A percentile compares a stretch with the other conserved stretches of the same genome.
These are phyloP conservation scores for Mesodorylaimus sp. DNA, from an alignment of 2,888 invertebrate genomes.

Conservation along the genomic window DNA sequence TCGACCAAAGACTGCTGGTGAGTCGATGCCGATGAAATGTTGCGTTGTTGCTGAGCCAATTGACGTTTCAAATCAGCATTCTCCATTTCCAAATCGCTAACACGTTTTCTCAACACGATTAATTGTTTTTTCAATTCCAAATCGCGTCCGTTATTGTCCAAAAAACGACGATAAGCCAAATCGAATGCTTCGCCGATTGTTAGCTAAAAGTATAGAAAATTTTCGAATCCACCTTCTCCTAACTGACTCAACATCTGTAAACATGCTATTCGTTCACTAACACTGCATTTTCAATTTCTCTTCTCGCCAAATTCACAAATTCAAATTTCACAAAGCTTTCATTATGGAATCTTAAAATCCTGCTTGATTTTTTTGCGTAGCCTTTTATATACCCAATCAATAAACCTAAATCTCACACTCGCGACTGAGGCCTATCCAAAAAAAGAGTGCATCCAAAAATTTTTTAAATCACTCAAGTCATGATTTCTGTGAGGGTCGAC, in stretches of 20 bases:
- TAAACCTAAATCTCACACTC: too few species aligned
- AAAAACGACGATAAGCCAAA: constrained; percentile 72
- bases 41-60: constrained; percentile 9
- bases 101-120: constrained; percentile 59
- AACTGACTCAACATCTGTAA: too few species aligned
- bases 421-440: too few species aligned
- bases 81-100: constrained; percentile 67
- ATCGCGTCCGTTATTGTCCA: constrained; percentile 58
- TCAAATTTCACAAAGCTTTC: neutral
- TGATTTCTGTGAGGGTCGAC: too few species aligned
- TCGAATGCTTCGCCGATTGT: constrained; percentile 97
- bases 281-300: too few species aligned
- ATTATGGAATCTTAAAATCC: neutral
- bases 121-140: constrained; percentile 61
- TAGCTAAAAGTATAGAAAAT: constrained; percentile 31
- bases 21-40: neutral
- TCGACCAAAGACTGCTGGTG: neutral
- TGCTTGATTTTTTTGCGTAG: too few species aligned
- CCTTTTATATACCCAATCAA: too few species aligned
- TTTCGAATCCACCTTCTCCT: too few species aligned
- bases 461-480: too few species aligned
- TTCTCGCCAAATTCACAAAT: too few species aligned
- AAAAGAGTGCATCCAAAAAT: too few species aligned
- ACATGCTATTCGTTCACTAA: too few species aligned
- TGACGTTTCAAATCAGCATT: constrained; percentile 58